These are phyloP conservation scores for Dicycla oo DNA, from an alignment of 2,888 invertebrate species.

Conservation along the genomic window DNA sequence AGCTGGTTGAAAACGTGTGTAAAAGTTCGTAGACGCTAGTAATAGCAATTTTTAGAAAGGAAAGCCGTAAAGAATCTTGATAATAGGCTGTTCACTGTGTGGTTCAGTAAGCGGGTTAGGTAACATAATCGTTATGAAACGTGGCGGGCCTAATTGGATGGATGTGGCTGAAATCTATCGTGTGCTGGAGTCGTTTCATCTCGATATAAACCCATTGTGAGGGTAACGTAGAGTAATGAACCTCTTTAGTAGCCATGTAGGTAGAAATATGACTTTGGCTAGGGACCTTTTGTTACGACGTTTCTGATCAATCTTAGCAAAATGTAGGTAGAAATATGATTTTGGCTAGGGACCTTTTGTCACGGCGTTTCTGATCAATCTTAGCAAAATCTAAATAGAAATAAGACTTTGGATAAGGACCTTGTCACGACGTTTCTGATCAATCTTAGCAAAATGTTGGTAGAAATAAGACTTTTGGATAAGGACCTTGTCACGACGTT, in stretches of 20 bases:
- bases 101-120: conserved; percentile 1
- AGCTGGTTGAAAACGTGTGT: background rate
- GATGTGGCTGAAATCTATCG: conserved; percentile 35
- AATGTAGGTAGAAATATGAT: no score
- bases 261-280: background rate
- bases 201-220: conserved; percentile 5
- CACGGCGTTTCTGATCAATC: background rate
- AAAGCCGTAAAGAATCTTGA: conserved; percentile 1
- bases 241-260: background rate
- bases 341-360: background rate
- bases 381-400: no score
- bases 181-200: conserved; percentile 7
- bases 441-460: background rate
- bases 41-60: background rate
- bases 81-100: conserved; percentile 21
- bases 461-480: no score
- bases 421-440: background rate
- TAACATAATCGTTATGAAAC: conserved; percentile 17
- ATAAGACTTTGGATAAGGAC: background rate
- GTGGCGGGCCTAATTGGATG: conserved; percentile 25
- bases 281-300: background rate
- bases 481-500: background rate
- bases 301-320: background rate
- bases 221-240: background rate
- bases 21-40: background rate